Evolutionary conservation across 2,797 vertebrate genomes (phyloP).

Genomic region (Hoplostethus mediterraneus): DNA sequence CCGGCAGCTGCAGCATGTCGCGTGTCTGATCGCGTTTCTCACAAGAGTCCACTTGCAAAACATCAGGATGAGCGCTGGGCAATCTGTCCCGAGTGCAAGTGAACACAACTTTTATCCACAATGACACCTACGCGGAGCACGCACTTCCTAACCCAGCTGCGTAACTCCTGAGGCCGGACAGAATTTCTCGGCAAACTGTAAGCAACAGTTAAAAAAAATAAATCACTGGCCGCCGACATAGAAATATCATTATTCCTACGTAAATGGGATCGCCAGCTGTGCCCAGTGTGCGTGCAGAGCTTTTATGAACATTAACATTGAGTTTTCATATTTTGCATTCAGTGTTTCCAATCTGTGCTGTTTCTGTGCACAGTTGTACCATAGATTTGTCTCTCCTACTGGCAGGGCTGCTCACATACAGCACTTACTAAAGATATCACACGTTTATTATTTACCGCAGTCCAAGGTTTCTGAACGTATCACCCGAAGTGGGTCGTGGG

Average conservation of each 20-base stretch:
- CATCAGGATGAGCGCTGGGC: constrained; percentile 24
- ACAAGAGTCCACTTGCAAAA: constrained; percentile 8
- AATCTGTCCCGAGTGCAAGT: not conserved
- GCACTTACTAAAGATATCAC: no score
- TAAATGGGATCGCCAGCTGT: not conserved
- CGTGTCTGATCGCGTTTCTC: constrained; percentile 18
- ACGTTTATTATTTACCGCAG: no score
- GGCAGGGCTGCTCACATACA: no score
- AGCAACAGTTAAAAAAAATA: not conserved
- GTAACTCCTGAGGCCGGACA: constrained; percentile 18
- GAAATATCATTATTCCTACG: not conserved
- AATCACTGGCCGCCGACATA: not conserved
- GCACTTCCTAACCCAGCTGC: constrained; percentile 20
- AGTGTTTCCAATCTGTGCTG: not conserved
- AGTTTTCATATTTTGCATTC: not conserved
- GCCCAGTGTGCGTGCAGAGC: not conserved
- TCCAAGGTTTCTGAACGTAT: no score
- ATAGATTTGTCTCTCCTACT: not conserved
- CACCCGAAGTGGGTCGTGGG: no score
- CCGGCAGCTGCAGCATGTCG: constrained; percentile 21
- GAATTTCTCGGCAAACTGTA: constrained; percentile 14
- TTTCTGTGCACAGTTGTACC: not conserved
- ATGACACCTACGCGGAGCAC: not conserved
- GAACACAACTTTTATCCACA: constrained; percentile 16
- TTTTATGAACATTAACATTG: not conserved